phyloP scores from a whole-genome alignment of 2,113 vertebrate species.

The Anolis carolinensis region DNA sequence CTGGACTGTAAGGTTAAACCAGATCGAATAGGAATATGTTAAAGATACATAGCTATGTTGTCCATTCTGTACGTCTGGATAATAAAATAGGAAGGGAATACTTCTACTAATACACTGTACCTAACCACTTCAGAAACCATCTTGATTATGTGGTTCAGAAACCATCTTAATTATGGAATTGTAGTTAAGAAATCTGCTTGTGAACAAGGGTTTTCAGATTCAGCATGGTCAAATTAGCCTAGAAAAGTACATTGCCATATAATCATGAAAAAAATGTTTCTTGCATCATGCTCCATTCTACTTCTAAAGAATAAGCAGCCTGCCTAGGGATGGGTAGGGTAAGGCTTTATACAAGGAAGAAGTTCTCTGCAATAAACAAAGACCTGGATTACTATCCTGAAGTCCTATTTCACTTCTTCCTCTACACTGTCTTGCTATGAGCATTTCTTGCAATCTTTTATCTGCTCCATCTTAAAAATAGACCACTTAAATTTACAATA shows the following conservation, averaged over 20 bases:
- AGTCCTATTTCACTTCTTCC: not conserved
- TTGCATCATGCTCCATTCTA: not conserved
- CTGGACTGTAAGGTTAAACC: not conserved
- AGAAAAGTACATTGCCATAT: not conserved
- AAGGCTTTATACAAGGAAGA: not conserved
- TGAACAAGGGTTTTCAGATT: not conserved
- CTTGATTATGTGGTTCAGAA: not conserved
- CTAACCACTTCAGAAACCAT: too few species aligned
- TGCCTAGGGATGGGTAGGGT: not conserved
- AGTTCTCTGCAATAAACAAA: not conserved
- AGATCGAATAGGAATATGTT: rapidly evolving
- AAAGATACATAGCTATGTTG: not conserved
- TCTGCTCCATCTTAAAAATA: not conserved
- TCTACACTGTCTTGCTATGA: not conserved
- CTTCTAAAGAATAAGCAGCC: not conserved
- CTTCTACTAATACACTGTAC: too few species aligned
- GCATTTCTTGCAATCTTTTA: too few species aligned
- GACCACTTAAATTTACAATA: not conserved
- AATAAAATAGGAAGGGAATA: not conserved
- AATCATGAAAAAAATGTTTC: not conserved
- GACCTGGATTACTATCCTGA: not conserved
- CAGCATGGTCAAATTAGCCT: not conserved
- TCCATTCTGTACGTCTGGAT: not conserved
- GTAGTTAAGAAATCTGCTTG: not conserved
- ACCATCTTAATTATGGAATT: not conserved